Evolutionary conservation across 1,140 invertebrate species (phyloP), one percentile per base, ranked within the genome.

Genomic region (Drosophila auraria): DNA sequence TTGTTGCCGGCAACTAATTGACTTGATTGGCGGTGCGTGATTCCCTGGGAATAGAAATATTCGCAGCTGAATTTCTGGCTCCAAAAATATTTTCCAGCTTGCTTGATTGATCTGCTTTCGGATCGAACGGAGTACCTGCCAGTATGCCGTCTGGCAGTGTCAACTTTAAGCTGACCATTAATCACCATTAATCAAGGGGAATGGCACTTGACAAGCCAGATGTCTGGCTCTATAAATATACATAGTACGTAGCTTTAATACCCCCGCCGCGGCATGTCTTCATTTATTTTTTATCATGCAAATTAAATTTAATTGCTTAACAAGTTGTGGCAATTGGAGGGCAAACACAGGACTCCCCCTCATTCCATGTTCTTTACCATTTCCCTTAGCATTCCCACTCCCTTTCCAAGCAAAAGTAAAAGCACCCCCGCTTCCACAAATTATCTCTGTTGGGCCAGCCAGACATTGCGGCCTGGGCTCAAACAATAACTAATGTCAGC

Each of bases 401-500:
- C 17, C n/a, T 14, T 5, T 0, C n/a, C 51, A 4, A 33, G 57
- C 14, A 17, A 33, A 64, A 65, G 56, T 62, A 15, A 65, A 33
- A 62, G 57, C 45, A 38, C 20, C 50, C 20, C 20, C 42, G 49
- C 50, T 60, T 49, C 62, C 84, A 70, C 69, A 89, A 78, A 89
- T 84, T 89, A 87, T 87, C 86, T 86, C 57, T 66, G 74, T 36
- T 45, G 68, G 44, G 54, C 70, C 86, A 90, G 47, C 70, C 86
- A 90, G 84, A 72, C 69, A 73, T 66, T 86, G 74, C 70, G 80
- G 58, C 66, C 53, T 58, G 82, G 68, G 86, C 82, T 82, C 75
- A 81, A 70, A 90, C 80, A 90, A 90, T 91, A 90, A 90, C 86
- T 90, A 91, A 91, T 90, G 86, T 91, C 80, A 90, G 82, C 87